A percentile compares a stretch with the other conserved stretches of the same genome.
Evolutionary conservation across 2,888 invertebrate species (phyloP).

Genomic region (Aphodius granarius): DNA sequence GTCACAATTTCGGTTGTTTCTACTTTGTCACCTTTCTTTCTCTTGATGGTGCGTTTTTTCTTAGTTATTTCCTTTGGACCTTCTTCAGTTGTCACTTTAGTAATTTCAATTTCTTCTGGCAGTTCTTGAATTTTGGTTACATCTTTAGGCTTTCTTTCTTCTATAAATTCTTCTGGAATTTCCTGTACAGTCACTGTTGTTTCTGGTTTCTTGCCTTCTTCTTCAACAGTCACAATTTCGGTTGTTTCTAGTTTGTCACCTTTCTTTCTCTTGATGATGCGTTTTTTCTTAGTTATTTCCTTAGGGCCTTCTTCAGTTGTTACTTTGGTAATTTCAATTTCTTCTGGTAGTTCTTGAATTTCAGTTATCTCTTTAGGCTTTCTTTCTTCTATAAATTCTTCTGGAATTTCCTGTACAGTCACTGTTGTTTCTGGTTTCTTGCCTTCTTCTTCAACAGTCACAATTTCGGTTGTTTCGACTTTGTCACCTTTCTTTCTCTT

Average conservation of each 20-base stretch:
- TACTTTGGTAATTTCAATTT: background rate
- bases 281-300: background rate
- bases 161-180: background rate
- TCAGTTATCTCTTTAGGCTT: constrained; percentile 25
- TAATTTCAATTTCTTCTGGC: constrained; percentile 35
- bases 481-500: constrained; percentile 38
- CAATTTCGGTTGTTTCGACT: constrained; percentile 46
- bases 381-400: constrained; percentile 36
- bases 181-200: background rate
- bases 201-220: background rate
- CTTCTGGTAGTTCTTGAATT: background rate
- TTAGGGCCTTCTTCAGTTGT: background rate
- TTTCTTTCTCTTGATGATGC: background rate
- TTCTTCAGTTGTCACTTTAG: constrained; percentile 35
- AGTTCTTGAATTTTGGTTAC: constrained; percentile 26
- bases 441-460: constrained; percentile 51
- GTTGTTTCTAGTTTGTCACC: background rate
- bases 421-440: constrained; percentile 49
- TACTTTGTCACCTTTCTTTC: constrained; percentile 30
- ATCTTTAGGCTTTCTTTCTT: constrained; percentile 33
- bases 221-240: background rate
- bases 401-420: constrained; percentile 41
- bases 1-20: constrained; percentile 30
- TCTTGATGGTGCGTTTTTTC: constrained; percentile 42
- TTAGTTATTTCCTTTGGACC: constrained; percentile 37